Evolutionary conservation across 2,797 vertebrate genomes (phyloP).

Genomic region (Acipenser ruthenus): DNA sequence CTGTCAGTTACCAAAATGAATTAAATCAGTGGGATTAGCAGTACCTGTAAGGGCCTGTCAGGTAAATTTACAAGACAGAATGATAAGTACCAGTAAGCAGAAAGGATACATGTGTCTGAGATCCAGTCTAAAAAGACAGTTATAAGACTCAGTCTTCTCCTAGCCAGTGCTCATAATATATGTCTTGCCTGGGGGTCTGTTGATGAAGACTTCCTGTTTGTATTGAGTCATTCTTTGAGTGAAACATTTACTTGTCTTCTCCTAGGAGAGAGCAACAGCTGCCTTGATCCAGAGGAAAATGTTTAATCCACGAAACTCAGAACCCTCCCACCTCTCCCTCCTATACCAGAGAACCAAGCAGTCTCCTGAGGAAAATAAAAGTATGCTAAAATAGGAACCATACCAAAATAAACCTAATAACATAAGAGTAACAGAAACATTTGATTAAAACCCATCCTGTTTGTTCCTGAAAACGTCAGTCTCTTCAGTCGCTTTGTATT

Average conservation of each 20-base stretch:
- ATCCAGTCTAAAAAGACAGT: constrained; percentile 59
- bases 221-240: constrained; percentile 76
- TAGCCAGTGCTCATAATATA: constrained; percentile 83
- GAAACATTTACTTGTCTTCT: constrained; percentile 78
- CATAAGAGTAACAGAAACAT: constrained; percentile 18
- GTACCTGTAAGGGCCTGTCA: constrained; percentile 64
- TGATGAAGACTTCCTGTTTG: constrained; percentile 84
- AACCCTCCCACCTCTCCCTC: background rate
- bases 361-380: constrained; percentile 43
- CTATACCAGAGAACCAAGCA: constrained; percentile 9
- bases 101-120: constrained; percentile 42
- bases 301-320: no score
- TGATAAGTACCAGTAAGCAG: constrained; percentile 40
- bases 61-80: constrained; percentile 53
- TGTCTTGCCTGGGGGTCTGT: constrained; percentile 68
- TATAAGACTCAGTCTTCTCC: constrained; percentile 55
- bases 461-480: background rate
- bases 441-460: background rate
- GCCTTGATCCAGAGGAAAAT: constrained; percentile 58
- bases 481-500: background rate
- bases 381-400: constrained; percentile 36
- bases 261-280: constrained; percentile 60
- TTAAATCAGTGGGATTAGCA: constrained; percentile 57
- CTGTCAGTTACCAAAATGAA: constrained; percentile 51
- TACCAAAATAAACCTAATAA: constrained; percentile 34